phyloP scores from a whole-genome alignment of 2,113 vertebrate genomes.

The Bos indicus region DNA sequence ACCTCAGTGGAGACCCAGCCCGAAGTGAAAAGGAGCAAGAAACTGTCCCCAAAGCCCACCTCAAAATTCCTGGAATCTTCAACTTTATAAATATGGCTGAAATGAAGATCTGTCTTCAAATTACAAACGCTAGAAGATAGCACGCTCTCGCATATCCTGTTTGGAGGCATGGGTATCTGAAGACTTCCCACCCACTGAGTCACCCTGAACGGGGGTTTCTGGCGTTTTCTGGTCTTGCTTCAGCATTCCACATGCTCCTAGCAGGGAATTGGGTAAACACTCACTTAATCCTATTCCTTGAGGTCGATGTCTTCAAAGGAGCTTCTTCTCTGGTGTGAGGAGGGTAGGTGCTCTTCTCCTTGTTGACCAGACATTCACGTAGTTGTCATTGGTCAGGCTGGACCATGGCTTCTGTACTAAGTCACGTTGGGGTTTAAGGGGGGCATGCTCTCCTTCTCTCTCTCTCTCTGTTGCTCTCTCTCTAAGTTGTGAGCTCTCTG shows the following conservation, averaged over 20 bases:
- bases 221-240: neutral
- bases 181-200: neutral
- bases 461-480: neutral
- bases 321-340: neutral
- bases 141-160: accelerated
- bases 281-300: neutral
- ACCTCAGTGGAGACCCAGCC: no score
- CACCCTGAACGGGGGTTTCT: neutral
- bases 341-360: neutral
- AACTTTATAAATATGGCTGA: no score
- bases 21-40: neutral
- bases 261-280: neutral
- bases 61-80: neutral
- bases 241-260: no score
- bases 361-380: accelerated
- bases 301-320: neutral
- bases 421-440: neutral
- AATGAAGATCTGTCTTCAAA: neutral
- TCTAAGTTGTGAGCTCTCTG: neutral
- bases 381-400: accelerated
- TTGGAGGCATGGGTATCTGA: neutral
- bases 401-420: neutral
- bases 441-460: neutral
- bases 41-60: neutral
- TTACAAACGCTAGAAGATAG: neutral